Evolutionary conservation across 2,888 invertebrate genomes (phyloP).

Genomic region (Erebia palarica): DNA sequence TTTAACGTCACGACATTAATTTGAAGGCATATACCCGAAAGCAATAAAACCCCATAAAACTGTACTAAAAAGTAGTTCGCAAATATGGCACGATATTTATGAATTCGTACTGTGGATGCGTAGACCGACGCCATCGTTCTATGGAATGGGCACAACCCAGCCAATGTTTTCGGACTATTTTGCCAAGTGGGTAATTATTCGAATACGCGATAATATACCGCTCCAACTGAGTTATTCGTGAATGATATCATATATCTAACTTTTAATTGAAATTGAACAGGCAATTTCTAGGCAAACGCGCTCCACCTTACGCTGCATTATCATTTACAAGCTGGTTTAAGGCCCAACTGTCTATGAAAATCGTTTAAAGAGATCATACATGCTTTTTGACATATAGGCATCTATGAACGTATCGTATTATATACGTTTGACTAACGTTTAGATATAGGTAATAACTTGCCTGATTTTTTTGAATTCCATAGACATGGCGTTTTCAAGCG

Average conservation of each 20-base stretch:
- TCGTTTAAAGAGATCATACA: no score
- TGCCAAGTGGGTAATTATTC: background rate
- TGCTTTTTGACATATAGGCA: no score
- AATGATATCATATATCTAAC: background rate
- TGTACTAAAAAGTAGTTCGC: conserved; percentile 44
- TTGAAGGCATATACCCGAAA: conserved; percentile 29
- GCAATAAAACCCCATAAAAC: conserved; percentile 35
- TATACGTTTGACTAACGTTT: no score
- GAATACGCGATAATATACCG: background rate
- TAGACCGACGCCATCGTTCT: background rate
- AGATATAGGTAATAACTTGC: no score
- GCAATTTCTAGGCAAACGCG: no score
- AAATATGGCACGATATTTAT: conserved; percentile 41
- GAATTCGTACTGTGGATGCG: conserved; percentile 41
- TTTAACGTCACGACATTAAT: conserved; percentile 32
- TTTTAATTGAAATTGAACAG: background rate
- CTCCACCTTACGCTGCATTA: no score
- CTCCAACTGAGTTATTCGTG: background rate
- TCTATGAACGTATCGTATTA: no score
- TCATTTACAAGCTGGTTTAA: no score
- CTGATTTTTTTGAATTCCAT: no score
- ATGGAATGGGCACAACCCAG: background rate
- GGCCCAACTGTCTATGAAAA: no score
- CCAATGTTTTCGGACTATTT: background rate
- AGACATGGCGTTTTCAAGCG: background rate